Evolutionary conservation across 2,113 vertebrate species (phyloP), one percentile per base, ranked within the genome.

Genomic region (Pangasianodon gigas): DNA sequence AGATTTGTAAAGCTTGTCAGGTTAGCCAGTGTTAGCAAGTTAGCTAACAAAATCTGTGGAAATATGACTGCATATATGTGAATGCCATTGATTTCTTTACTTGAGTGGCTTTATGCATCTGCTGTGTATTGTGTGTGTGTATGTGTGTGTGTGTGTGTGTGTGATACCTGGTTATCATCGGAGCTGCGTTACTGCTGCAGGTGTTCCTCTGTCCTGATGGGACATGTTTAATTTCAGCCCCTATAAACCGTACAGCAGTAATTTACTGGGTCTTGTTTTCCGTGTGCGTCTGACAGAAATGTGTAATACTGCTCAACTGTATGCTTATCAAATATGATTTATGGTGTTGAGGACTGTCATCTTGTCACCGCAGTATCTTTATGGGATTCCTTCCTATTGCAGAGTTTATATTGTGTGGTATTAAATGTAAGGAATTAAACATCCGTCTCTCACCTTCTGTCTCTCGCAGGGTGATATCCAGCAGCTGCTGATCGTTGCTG

Each of bases 401-500:
- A 89, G 26, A 10, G n/a, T 48, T 84, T 24, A 10, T 48, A 21
- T 85, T 6, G 19, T 8, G 52, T 75, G 54, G 51, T 65, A 85
- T 85, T 89, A 85, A 65, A 19, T 6, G 18, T 48, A 26, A 6
- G 37, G n/a, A 69, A 65, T 56, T 71, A 56, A 84, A 74, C 29
- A 58, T 41, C 18, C 74, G 21, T 80, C 21, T 77, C 1, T 54
- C 0, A 84, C 81, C 90, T 58, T 83, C 71, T 89, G 67, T 92
- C 90, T 89, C 88, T 90, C 85, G 21, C 95, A 99, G 98, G 98
- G 98, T 9, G 98, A 99, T 92, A 99, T 99, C 94, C 98, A 99
- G 93, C 98, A 99, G 91, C 94, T 99, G 86, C 91, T 99, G 94
- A 98, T 99, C 85, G 94, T 97, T 71, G 94, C 95, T 8, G 98